These are phyloP conservation scores for Ptilorrhoa leucosticta DNA, from an alignment of 2,113 vertebrate species.

Conservation along the genomic window DNA sequence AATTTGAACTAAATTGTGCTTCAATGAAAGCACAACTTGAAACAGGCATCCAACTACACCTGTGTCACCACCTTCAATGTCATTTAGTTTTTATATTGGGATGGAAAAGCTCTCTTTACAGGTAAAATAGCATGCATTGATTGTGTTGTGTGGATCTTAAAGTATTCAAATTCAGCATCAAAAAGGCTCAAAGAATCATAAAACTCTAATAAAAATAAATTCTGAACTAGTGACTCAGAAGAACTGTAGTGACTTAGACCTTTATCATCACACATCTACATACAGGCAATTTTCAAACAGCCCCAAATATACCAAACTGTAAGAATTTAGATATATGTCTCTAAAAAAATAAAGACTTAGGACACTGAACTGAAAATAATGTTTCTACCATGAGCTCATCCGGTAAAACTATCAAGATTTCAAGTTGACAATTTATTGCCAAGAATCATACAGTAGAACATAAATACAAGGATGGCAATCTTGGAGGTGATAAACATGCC, in stretches of 20 bases:
- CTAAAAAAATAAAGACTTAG: neutral
- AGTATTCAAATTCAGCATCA: neutral
- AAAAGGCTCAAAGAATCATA: neutral
- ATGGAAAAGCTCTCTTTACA: neutral
- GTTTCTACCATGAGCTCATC: neutral
- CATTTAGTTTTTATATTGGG: neutral
- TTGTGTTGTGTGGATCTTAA: neutral
- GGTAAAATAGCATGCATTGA: neutral
- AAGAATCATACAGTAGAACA: neutral
- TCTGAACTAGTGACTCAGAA: neutral
- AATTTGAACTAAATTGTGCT: neutral
- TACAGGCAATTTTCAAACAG: neutral
- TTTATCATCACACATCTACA: neutral
- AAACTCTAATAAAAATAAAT: neutral
- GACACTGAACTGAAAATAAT: neutral
- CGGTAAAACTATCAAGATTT: neutral
- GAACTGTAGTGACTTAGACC: neutral
- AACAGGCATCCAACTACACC: neutral
- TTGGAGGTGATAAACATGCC: neutral
- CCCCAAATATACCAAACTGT: neutral
- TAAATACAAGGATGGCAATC: neutral
- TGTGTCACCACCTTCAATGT: neutral
- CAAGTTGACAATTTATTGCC: neutral
- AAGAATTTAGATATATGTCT: neutral
- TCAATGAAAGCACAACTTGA: neutral